Conservation (phyloP, 2,113 vertebrate species). For the Amia ocellicauda region DNA sequence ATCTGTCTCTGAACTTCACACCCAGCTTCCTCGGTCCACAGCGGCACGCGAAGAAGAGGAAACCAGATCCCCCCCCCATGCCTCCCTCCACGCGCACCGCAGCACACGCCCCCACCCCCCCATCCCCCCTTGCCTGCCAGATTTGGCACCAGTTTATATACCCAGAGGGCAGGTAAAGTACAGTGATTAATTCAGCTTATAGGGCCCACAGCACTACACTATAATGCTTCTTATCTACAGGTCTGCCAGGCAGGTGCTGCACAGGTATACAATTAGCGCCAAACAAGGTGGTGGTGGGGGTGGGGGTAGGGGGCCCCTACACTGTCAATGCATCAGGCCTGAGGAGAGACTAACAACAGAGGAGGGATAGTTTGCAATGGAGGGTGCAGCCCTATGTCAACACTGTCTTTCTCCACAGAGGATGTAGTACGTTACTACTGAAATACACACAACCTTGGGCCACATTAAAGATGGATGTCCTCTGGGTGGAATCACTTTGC, state of each 20-base stretch:
- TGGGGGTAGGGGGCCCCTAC: no score
- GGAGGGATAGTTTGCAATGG: background rate
- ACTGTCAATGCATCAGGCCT: background rate
- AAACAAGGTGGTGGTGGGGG: background rate
- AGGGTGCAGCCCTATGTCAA: background rate
- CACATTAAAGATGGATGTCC: background rate
- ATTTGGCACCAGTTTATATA: slow-evolving; percentile 56
- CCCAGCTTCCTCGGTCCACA: no score
- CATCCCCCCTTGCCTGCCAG: slow-evolving; percentile 31
- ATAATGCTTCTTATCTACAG: slow-evolving; percentile 19
- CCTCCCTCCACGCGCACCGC: slow-evolving; percentile 20
- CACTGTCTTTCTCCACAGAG: background rate
- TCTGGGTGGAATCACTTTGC: background rate
- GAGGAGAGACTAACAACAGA: slow-evolving; percentile 13
- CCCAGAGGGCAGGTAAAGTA: slow-evolving; percentile 60
- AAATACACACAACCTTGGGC: background rate
- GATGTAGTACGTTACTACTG: background rate
- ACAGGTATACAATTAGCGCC: slow-evolving; percentile 15
- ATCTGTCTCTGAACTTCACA: no score
- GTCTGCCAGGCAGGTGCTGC: slow-evolving; percentile 51
- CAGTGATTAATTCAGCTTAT: slow-evolving; percentile 57
- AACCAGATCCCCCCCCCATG: slow-evolving; percentile 28
- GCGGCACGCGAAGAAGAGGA: no score
- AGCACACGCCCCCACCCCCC: slow-evolving; percentile 1
- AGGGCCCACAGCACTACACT: slow-evolving; percentile 6